Base-by-base conservation (phyloP, 2,888 invertebrate species). In the Corythucha ciliata region DNA sequence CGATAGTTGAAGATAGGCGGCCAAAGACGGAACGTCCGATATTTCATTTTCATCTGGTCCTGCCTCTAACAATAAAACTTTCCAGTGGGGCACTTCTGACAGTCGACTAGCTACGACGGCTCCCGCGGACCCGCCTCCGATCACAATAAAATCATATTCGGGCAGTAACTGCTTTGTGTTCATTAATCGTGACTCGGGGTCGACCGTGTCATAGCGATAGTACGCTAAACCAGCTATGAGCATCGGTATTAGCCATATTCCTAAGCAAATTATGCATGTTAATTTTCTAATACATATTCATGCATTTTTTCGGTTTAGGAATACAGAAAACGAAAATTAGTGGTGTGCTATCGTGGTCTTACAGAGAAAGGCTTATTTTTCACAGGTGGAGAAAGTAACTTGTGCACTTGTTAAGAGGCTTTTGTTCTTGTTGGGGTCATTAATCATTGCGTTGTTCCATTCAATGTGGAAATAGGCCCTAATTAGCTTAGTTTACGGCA, bases 31-130 rank as follows among this genome's bases (percentile, higher is more conserved):
- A 53, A 89, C 88, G 66, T 89, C 89, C 2, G 84, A 80, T 57
- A 88, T 82, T 69, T 89, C 87, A 68, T 87, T 88, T 67, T 89
- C 89, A 61, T 88, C 86, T 1, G 84, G 85, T 22, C 89, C 90
- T 36, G 85, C 87, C 70, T 90, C 90, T 44, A 90, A 67, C 5
- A 90, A 71, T 25, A 90, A 72, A 1, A 86, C 78, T 57, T 78
- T 81, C 87, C 87, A 88, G 36, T 76, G 72, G 4, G 77, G 73
- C 41, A 67, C 71, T 68, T 89, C 89, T 14, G 82, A 81, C 39
- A 89, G 69, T 16, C 91, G 75, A 64, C 76, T 86, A 7, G 91
- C 89, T 2, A 92, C 77, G 2, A 91, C 91, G 0, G 90, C 88
- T 0, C 91, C 91, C 0, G 91, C 91, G 0, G 89, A 88, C 1